These are phyloP conservation scores for Heteractis magnifica DNA, from an alignment of 92 coral and sea anemone species.

Conservation along the genomic window DNA sequence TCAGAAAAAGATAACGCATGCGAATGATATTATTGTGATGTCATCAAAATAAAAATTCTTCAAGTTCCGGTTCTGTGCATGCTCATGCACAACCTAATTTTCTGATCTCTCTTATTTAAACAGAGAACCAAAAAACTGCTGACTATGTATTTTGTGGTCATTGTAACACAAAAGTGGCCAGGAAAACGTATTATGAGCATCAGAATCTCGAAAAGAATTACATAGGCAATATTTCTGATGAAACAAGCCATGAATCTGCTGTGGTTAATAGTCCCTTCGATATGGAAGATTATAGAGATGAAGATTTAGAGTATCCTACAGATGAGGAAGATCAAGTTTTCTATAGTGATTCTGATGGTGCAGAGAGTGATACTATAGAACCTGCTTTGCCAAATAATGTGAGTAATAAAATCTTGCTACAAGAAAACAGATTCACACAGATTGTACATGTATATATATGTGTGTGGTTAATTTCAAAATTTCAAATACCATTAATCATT, in stretches of 20 bases:
- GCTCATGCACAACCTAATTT: not conserved
- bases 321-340: constrained; percentile 41
- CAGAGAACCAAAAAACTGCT: not conserved
- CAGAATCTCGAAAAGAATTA: not conserved
- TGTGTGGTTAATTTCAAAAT: too few species aligned
- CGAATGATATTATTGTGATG: too few species aligned
- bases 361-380: constrained; percentile 15
- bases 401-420: not conserved
- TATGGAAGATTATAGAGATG: constrained; percentile 1
- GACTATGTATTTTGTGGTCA: constrained; percentile 39
- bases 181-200: constrained; percentile 35
- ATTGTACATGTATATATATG: too few species aligned
- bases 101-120: not conserved
- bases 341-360: constrained; percentile 25
- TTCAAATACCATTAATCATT: too few species aligned
- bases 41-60: too few species aligned
- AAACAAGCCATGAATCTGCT: not conserved
- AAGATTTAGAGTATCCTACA: constrained; percentile 16
- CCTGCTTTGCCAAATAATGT: not conserved
- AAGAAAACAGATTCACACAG: too few species aligned
- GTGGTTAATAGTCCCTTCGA: not conserved
- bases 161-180: constrained; percentile 31
- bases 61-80: not conserved
- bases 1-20: too few species aligned
- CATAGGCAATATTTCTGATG: not conserved